Evolutionary conservation across 2,113 vertebrate species (phyloP).

Genomic region (crab-eating macaque (Macaca fascicularis)): DNA sequence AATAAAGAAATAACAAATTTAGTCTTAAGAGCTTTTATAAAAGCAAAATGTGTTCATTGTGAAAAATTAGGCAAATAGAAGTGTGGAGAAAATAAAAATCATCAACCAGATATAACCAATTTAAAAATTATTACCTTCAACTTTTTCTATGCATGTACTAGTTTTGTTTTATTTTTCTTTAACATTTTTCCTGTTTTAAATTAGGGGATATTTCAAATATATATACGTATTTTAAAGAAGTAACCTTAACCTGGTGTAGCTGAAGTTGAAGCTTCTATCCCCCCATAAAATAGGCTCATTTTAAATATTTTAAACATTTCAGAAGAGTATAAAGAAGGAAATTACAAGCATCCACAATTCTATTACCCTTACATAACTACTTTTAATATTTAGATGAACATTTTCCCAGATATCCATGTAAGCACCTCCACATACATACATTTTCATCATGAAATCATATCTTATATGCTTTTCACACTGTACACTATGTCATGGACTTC

Average conservation of each 20-base stretch:
- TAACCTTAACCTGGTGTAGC: neutral
- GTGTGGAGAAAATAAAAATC: conserved; percentile 19
- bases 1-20: neutral
- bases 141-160: neutral
- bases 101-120: neutral
- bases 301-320: neutral
- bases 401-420: neutral
- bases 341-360: neutral
- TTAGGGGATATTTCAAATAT: neutral
- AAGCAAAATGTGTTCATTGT: neutral
- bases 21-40: neutral
- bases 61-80: neutral
- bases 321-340: neutral
- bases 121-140: neutral
- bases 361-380: neutral
- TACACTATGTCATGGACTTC: neutral
- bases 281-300: neutral
- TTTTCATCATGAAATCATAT: neutral
- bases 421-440: neutral
- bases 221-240: conserved; percentile 18
- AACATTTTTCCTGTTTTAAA: conserved; percentile 4
- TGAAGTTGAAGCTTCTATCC: neutral
- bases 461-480: neutral
- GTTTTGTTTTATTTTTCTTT: conserved; percentile 18
- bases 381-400: neutral